These are phyloP conservation scores for Stylophora pistillata DNA, from an alignment of 64 coral and sea anemone genomes.

Conservation along the genomic window DNA sequence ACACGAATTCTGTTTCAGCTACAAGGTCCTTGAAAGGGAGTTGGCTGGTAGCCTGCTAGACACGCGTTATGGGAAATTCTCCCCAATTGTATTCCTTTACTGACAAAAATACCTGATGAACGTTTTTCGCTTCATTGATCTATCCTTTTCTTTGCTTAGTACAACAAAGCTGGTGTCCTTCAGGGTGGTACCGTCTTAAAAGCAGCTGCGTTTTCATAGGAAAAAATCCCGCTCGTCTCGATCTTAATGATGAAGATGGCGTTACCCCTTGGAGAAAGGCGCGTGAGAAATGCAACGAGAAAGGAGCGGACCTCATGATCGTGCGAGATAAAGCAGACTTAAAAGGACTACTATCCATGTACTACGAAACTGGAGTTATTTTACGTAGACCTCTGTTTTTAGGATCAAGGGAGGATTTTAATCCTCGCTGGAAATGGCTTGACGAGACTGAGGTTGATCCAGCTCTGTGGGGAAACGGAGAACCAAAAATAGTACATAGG, in stretches of 20 bases:
- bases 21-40: too few relatives aligned
- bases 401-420: constrained; percentile 3
- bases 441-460: not conserved
- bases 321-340: not conserved
- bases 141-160: not conserved
- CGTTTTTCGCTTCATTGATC: not conserved
- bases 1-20: too few relatives aligned
- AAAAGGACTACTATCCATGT: not conserved
- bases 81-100: too few relatives aligned
- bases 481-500: not conserved
- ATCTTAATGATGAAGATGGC: not conserved
- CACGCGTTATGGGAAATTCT: too few relatives aligned
- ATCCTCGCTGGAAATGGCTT: not conserved
- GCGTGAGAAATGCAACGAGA: not conserved
- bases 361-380: not conserved
- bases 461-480: not conserved
- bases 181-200: not conserved
- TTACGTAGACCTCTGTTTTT: not conserved
- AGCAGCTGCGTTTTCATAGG: not conserved
- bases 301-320: not conserved
- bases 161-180: not conserved
- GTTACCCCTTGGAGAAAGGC: not conserved
- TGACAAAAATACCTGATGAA: not conserved
- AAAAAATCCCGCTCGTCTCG: not conserved
- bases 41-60: too few relatives aligned